Evolutionary conservation across 92 coral and sea anemone genomes (phyloP).

Genomic region (Heteractis magnifica): DNA sequence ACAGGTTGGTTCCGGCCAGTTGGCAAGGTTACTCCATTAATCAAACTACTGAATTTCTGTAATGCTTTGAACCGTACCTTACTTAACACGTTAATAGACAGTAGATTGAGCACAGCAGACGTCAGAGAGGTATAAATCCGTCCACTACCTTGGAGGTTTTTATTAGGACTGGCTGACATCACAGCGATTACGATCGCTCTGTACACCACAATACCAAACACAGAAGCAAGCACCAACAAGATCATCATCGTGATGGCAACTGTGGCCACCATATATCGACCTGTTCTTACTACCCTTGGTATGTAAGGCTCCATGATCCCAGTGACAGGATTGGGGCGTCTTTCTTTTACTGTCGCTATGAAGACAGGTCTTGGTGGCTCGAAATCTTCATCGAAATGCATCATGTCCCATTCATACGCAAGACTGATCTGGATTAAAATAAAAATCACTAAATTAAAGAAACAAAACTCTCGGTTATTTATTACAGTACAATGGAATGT

Average conservation of each 20-base stretch:
- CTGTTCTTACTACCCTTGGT: constrained; percentile 55
- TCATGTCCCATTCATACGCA: constrained; percentile 94
- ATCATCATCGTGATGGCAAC: constrained; percentile 71
- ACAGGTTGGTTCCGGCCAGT: too few relatives aligned
- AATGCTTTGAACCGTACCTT: constrained; percentile 3
- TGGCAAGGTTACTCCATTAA: too few relatives aligned
- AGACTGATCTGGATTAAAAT: constrained; percentile 49
- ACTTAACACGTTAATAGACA: constrained; percentile 18
- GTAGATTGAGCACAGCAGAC: constrained; percentile 22
- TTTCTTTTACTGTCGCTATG: constrained; percentile 60
- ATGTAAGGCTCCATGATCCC: constrained; percentile 77
- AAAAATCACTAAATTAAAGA: neutral
- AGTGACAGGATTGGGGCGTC: constrained; percentile 70
- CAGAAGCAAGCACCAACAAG: constrained; percentile 70
- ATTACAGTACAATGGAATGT: too few relatives aligned
- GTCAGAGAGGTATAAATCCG: constrained; percentile 29
- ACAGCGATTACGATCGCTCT: constrained; percentile 22
- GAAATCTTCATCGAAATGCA: constrained; percentile 73
- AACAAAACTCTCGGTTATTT: too few relatives aligned
- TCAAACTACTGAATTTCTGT: too few relatives aligned
- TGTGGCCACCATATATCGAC: constrained; percentile 65
- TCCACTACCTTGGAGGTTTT: constrained; percentile 10
- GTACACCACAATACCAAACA: constrained; percentile 36
- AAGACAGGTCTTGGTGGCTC: constrained; percentile 91
- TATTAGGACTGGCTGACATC: constrained; percentile 5